Conservation (phyloP, 2,113 vertebrate genomes). For the Petrocephalus microphthalmus region DNA sequence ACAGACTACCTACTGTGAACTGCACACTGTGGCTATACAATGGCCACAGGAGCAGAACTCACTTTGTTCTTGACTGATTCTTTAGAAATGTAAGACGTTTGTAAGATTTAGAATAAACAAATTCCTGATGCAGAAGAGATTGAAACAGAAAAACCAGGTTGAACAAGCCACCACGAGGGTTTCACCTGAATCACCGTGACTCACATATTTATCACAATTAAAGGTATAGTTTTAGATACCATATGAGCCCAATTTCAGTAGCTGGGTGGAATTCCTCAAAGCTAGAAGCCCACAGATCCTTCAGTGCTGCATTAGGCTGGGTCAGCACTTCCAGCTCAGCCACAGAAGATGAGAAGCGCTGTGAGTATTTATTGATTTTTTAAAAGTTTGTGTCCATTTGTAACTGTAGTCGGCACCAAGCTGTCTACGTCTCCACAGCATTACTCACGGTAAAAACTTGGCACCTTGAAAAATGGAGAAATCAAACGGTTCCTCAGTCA, state of each 20-base stretch:
- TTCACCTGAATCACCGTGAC: neutral
- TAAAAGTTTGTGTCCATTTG: neutral
- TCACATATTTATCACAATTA: neutral
- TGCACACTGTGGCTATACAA: neutral
- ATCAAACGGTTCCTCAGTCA: neutral
- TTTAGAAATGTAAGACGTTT: neutral
- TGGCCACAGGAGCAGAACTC: neutral
- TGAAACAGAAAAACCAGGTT: neutral
- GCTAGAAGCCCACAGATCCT: neutral
- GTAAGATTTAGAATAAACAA: neutral
- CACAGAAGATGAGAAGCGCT: neutral
- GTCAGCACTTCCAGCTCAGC: neutral
- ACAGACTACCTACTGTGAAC: neutral
- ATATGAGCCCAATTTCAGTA: neutral
- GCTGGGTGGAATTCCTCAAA: no score
- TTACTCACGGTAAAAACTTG: neutral
- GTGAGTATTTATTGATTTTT: neutral
- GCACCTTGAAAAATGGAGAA: neutral
- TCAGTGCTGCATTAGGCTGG: neutral
- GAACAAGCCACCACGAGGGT: neutral
- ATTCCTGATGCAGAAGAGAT: neutral
- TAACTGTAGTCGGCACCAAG: neutral
- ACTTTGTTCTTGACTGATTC: neutral
- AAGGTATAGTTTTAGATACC: neutral
- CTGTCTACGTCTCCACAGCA: neutral